Evolutionary conservation across 2,113 vertebrate species (phyloP), one percentile per base, ranked within the genome.

Genomic region (Clinocottus analis): DNA sequence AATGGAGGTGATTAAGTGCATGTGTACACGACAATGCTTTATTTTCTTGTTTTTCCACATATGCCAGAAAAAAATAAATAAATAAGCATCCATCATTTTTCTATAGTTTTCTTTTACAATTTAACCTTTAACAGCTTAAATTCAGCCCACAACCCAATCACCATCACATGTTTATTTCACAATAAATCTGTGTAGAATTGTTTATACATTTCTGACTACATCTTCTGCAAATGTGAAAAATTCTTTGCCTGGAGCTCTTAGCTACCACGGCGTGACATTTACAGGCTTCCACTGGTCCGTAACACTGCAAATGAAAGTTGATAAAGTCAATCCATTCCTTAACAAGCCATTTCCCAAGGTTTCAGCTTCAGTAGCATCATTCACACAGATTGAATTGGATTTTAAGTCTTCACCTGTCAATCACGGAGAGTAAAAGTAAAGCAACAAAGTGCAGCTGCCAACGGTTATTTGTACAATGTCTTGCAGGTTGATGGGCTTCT

Each of bases 311-410:
- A 58, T 68, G 16, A 74, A 58, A 82, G 53, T 31, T 67, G 58
- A 35, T 51, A 60, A 72, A 76, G 72, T 66, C 7, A 80, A 81
- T 76, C 61, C 0, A 10, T 49, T 75, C 35, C 68, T 21, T 60
- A 37, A 58, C 71, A 63, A 79, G 72, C 27, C 45, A 16, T 64
- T 49, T 75, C 56, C 47, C 0, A 3, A 56, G 11, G 37, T 59
- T 71, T 23, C 3, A 1, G 55, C 73, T 13, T 17, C 37, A 23
- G 61, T 35, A 33, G 51, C 13, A 9, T 67, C 25, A 29, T 58
- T 75, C 60, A 64, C 47, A 27, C 53, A 23, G 23, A 79, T 72
- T 68, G 3, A 69, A 82, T 45, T 69, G 51, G 63, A 37, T 68
- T 75, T 81, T 33, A 62, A 56, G 27, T 65, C 62, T 33, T 72